Conservation (phyloP, 92 coral and sea anemone species). For the Epizoanthus rinbou region DNA sequence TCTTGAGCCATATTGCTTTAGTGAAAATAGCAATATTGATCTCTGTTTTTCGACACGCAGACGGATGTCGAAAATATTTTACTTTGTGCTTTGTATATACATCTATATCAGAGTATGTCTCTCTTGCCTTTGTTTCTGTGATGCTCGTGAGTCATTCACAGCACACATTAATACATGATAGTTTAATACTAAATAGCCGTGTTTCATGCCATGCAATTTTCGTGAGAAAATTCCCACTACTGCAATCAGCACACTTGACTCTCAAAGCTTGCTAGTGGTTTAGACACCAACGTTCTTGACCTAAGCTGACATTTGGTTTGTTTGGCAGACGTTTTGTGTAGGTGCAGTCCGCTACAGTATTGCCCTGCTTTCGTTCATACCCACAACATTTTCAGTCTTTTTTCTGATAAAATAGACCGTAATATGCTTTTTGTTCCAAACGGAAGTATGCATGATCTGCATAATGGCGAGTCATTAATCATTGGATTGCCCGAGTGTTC, state of each 20-base stretch:
- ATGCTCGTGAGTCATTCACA: not conserved
- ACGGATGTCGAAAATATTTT: not conserved
- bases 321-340: not conserved
- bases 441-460: not conserved
- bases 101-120: not conserved
- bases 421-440: not conserved
- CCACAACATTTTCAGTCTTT: no score
- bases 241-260: slow-evolving; percentile 6
- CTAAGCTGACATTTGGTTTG: not conserved
- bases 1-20: not conserved
- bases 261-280: not conserved
- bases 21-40: not conserved
- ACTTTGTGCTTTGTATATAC: not conserved
- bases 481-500: not conserved
- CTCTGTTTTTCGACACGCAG: not conserved
- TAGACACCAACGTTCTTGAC: not conserved
- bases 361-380: not conserved
- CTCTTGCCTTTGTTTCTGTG: not conserved
- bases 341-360: not conserved
- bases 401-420: no score
- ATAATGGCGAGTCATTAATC: not conserved
- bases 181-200: no score
- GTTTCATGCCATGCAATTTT: not conserved
- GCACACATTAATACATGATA: no score
- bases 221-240: not conserved